Base-by-base conservation (phyloP, 2,113 vertebrate genomes). In the Gambusia affinis region DNA sequence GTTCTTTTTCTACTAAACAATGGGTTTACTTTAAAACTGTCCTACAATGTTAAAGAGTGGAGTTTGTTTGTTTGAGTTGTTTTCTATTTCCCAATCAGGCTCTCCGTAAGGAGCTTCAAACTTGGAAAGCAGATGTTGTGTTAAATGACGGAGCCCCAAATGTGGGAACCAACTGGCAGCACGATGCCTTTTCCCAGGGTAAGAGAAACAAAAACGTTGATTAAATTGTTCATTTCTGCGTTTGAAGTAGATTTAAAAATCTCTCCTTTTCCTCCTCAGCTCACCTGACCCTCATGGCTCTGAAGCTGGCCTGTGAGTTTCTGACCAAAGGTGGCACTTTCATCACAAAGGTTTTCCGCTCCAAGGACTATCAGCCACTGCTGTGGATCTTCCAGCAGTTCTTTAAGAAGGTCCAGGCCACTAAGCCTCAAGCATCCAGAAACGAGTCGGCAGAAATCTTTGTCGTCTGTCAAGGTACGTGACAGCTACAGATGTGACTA, bases 321-420 rank as follows among this genome's bases (percentile, higher is more conserved):
- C 94, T 99, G 70, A 90, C 89, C 67, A 97, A 96, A 83, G 98
- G 98, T 0, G 98, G 98, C 64, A 96, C 95, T 54, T 99, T 99
- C 54, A 95, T 99, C 91, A 98, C 96, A 7, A 99, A 99, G 85
- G 96, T 99, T 3, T 99, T 99, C 85, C 97, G 98, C 44, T 99
- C 98, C 31, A 95, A 96, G 68, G 98, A 99, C 84, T 99, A 99
- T 83, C 97, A 99, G 83, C 96, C 98, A 0, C 94, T 99, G 1
- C 92, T 99, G 1, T 99, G 98, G 98, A 98, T 99, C 90, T 98
- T 99, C 88, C 96, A 99, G 91, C 97, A 99, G 91, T 95, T 99
- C 75, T 99, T 99, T 89, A 95, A 81, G 76, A 98, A 96, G 67
- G 97, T 99, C 12, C 97, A 97, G 83, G 96, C 97, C 84, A 99